phyloP scores from a whole-genome alignment of 2,797 vertebrate species.

The Gymnopithys bicolor region DNA sequence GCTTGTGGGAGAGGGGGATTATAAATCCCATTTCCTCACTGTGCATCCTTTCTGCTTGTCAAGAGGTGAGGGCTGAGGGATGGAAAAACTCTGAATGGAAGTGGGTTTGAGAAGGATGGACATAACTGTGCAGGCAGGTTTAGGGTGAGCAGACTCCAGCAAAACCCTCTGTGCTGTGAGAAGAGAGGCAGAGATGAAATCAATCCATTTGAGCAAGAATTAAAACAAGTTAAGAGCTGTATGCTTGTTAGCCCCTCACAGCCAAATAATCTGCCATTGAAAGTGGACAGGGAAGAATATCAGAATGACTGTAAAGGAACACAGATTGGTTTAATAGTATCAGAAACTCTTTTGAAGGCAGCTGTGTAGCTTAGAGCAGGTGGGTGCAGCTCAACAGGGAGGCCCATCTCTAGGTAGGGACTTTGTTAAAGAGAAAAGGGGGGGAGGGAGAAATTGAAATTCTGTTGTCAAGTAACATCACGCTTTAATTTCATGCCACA shows the following conservation, averaged over 20 bases:
- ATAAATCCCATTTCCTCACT: neutral
- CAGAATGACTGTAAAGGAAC: constrained; percentile 21
- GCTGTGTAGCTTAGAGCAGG: constrained; percentile 48
- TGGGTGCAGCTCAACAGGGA: constrained; percentile 9
- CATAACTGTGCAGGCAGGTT: neutral
- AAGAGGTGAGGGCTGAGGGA: neutral
- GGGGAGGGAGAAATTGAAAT: constrained; percentile 34
- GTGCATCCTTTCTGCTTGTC: neutral
- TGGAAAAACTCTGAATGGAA: neutral
- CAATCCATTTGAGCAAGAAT: neutral
- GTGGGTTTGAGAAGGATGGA: neutral
- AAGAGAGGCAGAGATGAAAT: neutral
- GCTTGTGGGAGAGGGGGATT: neutral
- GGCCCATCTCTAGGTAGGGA: neutral
- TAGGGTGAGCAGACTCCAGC: neutral
- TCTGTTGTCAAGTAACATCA: constrained; percentile 68
- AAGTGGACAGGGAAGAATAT: constrained; percentile 6
- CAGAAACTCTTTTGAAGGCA: constrained; percentile 48
- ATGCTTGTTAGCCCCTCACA: constrained; percentile 53
- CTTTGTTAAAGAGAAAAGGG: neutral
- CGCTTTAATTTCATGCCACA: constrained; percentile 78
- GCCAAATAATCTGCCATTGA: constrained; percentile 44
- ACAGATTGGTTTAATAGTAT: constrained; percentile 27
- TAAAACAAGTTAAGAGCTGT: constrained; percentile 65
- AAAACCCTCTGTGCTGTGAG: neutral